These are phyloP conservation scores for Artibeus jamaicensis DNA, from an alignment of 2,797 vertebrate genomes.

Conservation along the genomic window DNA sequence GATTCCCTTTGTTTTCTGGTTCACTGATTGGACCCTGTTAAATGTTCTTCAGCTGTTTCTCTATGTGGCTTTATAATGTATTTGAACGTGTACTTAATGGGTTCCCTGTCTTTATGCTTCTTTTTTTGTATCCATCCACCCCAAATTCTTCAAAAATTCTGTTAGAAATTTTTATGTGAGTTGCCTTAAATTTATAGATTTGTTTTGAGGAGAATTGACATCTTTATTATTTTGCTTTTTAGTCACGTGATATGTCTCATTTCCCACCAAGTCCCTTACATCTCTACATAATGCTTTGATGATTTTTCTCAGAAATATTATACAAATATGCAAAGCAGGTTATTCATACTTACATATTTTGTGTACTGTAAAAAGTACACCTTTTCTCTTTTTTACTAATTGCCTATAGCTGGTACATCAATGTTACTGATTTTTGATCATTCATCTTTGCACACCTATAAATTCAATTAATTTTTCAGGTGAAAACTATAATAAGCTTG, in stretches of 20 bases:
- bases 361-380: not conserved
- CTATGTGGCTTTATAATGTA: not conserved
- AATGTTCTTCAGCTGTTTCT: not conserved
- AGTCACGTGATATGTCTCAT: not conserved
- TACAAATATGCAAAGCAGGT: not conserved
- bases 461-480: not conserved
- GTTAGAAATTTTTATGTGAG: not conserved
- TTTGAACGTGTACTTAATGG: not conserved
- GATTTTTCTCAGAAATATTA: not conserved
- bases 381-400: not conserved
- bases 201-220: not conserved
- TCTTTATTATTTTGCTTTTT: not conserved
- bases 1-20: not conserved
- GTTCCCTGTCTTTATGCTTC: not conserved
- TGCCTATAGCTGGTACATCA: not conserved
- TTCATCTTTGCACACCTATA: not conserved
- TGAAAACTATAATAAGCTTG: not conserved
- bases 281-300: not conserved
- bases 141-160: not conserved
- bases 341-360: not conserved
- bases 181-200: constrained; percentile 16
- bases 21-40: not conserved
- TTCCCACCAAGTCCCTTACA: not conserved
- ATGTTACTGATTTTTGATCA: not conserved
- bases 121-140: not conserved